Evolutionary conservation across 2,113 vertebrate species (phyloP).

Genomic region (Embiotoca jacksoni): DNA sequence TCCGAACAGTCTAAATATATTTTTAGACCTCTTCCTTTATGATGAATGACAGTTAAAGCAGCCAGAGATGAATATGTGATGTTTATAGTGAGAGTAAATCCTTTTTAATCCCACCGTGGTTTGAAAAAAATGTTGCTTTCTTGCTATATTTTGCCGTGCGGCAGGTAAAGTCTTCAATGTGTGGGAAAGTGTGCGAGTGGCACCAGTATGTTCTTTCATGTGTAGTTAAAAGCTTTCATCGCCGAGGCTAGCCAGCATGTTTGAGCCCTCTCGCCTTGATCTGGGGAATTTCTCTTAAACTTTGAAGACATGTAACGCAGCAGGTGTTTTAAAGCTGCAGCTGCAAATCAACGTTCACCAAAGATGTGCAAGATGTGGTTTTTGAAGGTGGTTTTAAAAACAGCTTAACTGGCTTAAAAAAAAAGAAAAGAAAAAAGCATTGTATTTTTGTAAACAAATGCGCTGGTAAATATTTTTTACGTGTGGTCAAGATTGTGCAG

Average conservation of each 20-base stretch:
- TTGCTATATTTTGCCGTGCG: not conserved
- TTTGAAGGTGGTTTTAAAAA: too few relatives aligned
- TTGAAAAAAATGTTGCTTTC: not conserved
- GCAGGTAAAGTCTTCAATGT: not conserved
- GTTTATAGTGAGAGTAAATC: not conserved
- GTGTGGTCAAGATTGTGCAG: too few relatives aligned
- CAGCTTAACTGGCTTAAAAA: too few relatives aligned
- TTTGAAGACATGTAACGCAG: not conserved
- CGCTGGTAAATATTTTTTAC: too few relatives aligned
- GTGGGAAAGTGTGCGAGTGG: not conserved
- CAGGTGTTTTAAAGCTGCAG: not conserved
- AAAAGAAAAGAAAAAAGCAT: too few relatives aligned
- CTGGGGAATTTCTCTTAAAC: conserved; percentile 28
- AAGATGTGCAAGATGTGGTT: not conserved
- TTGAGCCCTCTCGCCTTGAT: conserved; percentile 14
- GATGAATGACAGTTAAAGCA: conserved; percentile 16
- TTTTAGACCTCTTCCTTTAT: conserved; percentile 13
- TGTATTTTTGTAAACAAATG: too few relatives aligned
- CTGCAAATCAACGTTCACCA: not conserved
- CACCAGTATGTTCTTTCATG: not conserved
- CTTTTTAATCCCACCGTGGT: not conserved
- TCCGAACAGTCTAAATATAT: conserved; percentile 44
- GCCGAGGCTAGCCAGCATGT: not conserved
- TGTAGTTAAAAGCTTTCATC: not conserved
- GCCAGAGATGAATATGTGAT: not conserved